Base-by-base conservation (phyloP, 2,888 invertebrate genomes). In the Eupithecia vulgata region DNA sequence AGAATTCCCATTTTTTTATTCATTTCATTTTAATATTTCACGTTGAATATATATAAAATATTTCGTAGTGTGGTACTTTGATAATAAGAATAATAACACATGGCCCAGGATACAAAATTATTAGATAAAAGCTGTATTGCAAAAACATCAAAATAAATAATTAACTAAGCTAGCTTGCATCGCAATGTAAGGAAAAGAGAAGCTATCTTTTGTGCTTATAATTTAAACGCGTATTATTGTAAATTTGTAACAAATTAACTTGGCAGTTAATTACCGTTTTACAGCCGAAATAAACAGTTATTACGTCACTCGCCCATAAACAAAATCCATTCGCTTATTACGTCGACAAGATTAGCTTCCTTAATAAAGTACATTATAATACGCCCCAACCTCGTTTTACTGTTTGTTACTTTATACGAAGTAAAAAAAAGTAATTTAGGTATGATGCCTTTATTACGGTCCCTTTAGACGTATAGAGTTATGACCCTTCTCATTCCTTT, bases 361-460 rank as follows among this genome's bases (percentile, higher is more conserved):
- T 61, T 76, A 71, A 74, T 74, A 78, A 79, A 77, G 72, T 68
- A 71, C 81, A 81, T 84, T 83, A 81, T 81, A 79, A 81, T 75
- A 75, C 79, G 74, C 78, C 76, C 35, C 62, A 45, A 67, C 69
- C 64, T 65, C 52, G 40, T 73, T 76, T 76, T 75, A 85, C 82
- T 73, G 84, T 81, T 83, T 84, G 84, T 84, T 87, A 85, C 86
- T 85, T 84, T 82, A 81, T 79, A 79, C 82, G 76, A 76, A 82
- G 83, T 85, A 86, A 87, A 88, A 85, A 73, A 87, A 88, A 87
- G 87, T 86, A 84, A 88, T 88, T 85, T 83, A 78, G 85, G 83
- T 84, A 88, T 86, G 85, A 88, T 84, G 87, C 82, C 85, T 88
- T 87, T 88, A 88, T 86, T 84, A 86, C 87, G 81, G 83, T 80